Conservation (phyloP, 2,797 vertebrate genomes). For the Onychomys torridus region DNA sequence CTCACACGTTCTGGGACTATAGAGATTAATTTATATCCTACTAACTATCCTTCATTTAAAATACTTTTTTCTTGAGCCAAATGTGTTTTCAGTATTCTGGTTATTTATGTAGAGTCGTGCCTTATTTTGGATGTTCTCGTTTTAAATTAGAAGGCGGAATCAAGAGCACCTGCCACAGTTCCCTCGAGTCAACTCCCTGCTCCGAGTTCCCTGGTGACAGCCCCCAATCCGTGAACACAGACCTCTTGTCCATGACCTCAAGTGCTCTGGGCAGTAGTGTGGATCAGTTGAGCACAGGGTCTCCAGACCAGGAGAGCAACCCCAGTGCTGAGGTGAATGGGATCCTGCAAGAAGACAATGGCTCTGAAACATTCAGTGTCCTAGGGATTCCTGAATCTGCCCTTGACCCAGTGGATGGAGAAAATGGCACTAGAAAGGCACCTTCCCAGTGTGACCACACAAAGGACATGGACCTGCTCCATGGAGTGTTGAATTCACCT, state of each 20-base stretch:
- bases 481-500: background rate
- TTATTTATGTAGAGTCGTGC: background rate
- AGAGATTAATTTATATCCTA: background rate
- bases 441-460: conserved; percentile 33
- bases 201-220: conserved; percentile 88
- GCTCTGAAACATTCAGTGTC: conserved; percentile 90
- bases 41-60: conserved; percentile 23
- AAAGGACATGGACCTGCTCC: background rate
- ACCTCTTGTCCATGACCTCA: conserved; percentile 88
- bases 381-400: conserved; percentile 80
- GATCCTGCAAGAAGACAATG: conserved; percentile 88
- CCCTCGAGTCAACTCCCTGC: conserved; percentile 87
- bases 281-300: conserved; percentile 89
- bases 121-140: conserved; percentile 18
- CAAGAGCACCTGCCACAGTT: conserved; percentile 78
- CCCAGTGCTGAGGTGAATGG: conserved; percentile 83
- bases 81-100: background rate
- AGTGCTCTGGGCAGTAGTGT: conserved; percentile 88
- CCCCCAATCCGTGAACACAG: conserved; percentile 89
- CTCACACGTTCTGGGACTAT: no score
- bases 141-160: conserved; percentile 83
- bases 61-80: conserved; percentile 42
- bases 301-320: conserved; percentile 86
- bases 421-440: conserved; percentile 24
- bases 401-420: conserved; percentile 55